phyloP scores from a whole-genome alignment of 2,113 vertebrate genomes.

The Triplophysa rosa region DNA sequence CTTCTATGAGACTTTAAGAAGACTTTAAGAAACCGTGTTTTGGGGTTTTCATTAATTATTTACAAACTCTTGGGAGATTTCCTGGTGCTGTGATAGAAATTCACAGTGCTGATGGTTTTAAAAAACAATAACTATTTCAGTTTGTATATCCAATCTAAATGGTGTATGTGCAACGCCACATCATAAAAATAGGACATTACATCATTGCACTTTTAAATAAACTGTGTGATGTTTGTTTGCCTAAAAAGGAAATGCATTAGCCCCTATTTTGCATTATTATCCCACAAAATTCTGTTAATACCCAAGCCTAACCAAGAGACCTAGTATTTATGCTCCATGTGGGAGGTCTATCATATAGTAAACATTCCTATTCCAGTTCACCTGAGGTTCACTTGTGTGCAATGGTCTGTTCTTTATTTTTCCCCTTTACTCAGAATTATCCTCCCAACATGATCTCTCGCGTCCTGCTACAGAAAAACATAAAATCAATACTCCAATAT shows the following conservation, averaged over 20 bases:
- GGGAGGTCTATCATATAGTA: not conserved
- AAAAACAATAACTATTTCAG: conserved; percentile 6
- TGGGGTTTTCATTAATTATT: conserved; percentile 24
- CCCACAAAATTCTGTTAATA: not conserved
- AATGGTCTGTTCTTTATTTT: not conserved
- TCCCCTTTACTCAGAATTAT: not conserved
- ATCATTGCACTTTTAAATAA: not conserved
- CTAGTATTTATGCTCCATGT: not conserved
- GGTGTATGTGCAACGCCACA: conserved; percentile 16
- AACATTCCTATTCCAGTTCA: conserved; percentile 15
- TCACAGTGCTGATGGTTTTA: not conserved
- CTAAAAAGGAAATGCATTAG: not conserved
- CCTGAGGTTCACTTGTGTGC: not conserved
- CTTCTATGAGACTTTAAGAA: conserved; percentile 42
- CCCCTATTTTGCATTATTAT: not conserved
- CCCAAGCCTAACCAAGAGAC: not conserved
- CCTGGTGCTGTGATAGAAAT: conserved; percentile 4
- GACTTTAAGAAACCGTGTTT: conserved; percentile 17
- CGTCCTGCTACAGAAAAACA: not conserved
- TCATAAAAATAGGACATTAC: conserved; percentile 10
- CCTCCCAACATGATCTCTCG: not conserved
- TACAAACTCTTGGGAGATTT: conserved; percentile 19
- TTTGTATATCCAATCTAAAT: not conserved
- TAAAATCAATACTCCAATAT: conserved; percentile 15
- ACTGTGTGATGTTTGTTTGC: not conserved